Percentiles rank a stretch among this genome's conserved stretches.
Evolutionary conservation across 2,113 vertebrate genomes (phyloP).

Genomic region (Micromys minutus): DNA sequence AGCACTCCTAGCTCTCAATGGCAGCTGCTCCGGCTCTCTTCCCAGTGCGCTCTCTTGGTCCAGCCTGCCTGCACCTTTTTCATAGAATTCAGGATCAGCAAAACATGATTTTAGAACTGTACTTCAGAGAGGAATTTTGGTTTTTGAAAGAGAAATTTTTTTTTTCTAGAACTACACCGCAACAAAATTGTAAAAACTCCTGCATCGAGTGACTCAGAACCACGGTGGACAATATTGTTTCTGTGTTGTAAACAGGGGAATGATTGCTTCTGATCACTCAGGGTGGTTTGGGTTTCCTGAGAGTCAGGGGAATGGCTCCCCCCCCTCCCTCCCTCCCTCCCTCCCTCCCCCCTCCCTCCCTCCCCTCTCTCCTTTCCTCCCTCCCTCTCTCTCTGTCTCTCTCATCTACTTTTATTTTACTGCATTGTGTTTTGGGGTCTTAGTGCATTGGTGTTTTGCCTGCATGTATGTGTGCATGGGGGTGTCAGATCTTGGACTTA

Average conservation of each 20-base stretch:
- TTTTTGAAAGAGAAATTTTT: conserved; percentile 22
- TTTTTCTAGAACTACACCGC: background rate
- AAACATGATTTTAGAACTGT: background rate
- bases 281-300: background rate
- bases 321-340: background rate
- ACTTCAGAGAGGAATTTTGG: conserved; percentile 1
- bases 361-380: background rate
- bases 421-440: too few relatives aligned
- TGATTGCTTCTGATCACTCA: conserved; percentile 48
- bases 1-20: background rate
- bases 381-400: background rate
- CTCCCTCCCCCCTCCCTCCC: too few relatives aligned
- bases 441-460: background rate
- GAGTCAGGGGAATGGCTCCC: conserved; percentile 16
- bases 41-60: background rate
- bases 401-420: background rate
- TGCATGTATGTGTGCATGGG: background rate
- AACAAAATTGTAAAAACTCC: conserved; percentile 43
- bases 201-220: conserved; percentile 41
- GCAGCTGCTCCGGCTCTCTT: background rate
- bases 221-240: conserved; percentile 40
- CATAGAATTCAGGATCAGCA: conserved; percentile 1
- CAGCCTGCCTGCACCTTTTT: background rate
- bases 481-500: background rate
- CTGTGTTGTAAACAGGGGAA: conserved; percentile 21